phyloP scores from a whole-genome alignment of 2,888 invertebrate species.

The Drosophila diplacantha region DNA sequence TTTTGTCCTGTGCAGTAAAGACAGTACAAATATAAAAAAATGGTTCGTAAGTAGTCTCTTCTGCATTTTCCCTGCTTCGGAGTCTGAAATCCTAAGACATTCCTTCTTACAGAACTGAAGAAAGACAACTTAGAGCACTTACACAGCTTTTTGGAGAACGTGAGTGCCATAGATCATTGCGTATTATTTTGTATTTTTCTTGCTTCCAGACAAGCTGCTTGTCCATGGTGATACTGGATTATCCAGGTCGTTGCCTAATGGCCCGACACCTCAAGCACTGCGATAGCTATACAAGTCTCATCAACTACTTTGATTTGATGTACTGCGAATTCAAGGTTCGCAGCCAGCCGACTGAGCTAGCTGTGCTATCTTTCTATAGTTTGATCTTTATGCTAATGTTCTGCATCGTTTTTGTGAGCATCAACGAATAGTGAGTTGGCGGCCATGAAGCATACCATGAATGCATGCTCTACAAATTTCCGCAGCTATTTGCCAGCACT shows the following conservation, averaged over 20 bases:
- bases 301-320: slow-evolving; percentile 41
- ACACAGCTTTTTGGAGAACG: slow-evolving; percentile 9
- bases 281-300: neutral
- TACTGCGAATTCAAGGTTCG: slow-evolving; percentile 35
- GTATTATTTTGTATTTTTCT: too few relatives aligned
- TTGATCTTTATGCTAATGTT: slow-evolving; percentile 7
- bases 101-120: neutral
- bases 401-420: slow-evolving; percentile 1
- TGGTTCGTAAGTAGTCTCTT: neutral
- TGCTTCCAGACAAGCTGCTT: slow-evolving; percentile 39
- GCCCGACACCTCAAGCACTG: slow-evolving; percentile 19
- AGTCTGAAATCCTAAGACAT: neutral
- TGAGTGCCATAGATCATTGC: neutral
- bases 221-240: slow-evolving; percentile 30
- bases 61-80: neutral
- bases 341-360: neutral
- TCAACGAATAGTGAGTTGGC: slow-evolving; percentile 11
- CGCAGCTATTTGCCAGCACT: slow-evolving; percentile 22
- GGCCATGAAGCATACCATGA: neutral
- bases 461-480: too few relatives aligned
- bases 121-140: too few relatives aligned
- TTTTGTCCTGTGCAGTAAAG: neutral
- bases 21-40: neutral
- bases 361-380: neutral
- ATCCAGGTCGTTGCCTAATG: slow-evolving; percentile 29